phyloP scores from a whole-genome alignment of 2,113 vertebrate genomes.

The Symphodus melops region DNA sequence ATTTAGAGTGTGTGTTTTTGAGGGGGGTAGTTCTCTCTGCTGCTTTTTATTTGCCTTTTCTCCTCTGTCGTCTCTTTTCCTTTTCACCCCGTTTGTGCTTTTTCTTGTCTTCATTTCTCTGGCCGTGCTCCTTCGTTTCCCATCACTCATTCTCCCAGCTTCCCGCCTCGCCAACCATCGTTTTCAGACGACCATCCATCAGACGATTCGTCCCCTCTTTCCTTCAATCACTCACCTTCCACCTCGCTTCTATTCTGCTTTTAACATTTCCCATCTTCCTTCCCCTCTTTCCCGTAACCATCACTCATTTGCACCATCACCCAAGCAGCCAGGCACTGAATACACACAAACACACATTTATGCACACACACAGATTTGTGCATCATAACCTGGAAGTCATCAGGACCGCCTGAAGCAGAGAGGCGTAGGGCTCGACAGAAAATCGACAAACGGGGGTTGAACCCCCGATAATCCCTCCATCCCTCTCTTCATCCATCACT shows the following conservation, averaged over 20 bases:
- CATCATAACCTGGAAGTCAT: slow-evolving; percentile 35
- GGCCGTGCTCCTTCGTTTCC: background rate
- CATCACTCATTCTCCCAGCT: background rate
- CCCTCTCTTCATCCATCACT: slow-evolving; percentile 49
- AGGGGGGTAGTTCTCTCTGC: slow-evolving; percentile 6
- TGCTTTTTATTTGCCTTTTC: slow-evolving; percentile 4
- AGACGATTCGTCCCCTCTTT: background rate
- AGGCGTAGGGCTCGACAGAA: slow-evolving; percentile 29
- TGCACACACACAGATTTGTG: background rate
- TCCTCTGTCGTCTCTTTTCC: background rate
- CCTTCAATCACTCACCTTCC: slow-evolving; percentile 13
- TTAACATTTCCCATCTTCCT: background rate
- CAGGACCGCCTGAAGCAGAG: slow-evolving; percentile 23
- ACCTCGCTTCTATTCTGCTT: background rate
- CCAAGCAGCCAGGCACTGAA: background rate
- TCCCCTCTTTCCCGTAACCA: slow-evolving; percentile 11
- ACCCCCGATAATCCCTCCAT: slow-evolving; percentile 51
- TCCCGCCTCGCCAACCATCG: background rate
- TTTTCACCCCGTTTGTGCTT: slow-evolving; percentile 6
- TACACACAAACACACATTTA: background rate
- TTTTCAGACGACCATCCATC: slow-evolving; percentile 1
- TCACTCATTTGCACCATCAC: slow-evolving; percentile 36
- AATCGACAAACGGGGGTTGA: slow-evolving; percentile 47
- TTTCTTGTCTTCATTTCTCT: background rate
- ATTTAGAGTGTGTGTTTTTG: no score